These are phyloP conservation scores for Candoia aspera DNA, from an alignment of 2,113 vertebrate species.

Conservation along the genomic window DNA sequence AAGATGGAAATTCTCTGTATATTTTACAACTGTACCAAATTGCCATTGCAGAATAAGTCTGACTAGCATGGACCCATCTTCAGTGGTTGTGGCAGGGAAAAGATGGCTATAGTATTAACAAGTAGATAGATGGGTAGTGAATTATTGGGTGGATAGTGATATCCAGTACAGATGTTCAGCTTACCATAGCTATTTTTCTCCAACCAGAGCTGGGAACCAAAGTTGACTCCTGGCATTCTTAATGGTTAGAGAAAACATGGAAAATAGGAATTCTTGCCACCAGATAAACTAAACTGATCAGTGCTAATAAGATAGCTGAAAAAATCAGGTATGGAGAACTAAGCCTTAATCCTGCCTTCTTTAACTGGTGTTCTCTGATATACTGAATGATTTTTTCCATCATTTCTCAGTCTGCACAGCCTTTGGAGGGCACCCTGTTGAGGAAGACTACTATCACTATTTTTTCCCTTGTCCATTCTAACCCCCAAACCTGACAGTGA, in stretches of 20 bases:
- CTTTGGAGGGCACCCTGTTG: too few relatives aligned
- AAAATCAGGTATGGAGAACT: neutral
- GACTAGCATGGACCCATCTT: neutral
- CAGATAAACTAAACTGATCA: neutral
- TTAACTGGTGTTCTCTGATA: too few relatives aligned
- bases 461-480: neutral
- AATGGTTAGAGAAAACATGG: neutral
- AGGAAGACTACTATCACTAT: too few relatives aligned
- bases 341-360: too few relatives aligned
- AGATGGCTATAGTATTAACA: neutral
- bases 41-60: neutral
- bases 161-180: neutral
- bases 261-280: neutral
- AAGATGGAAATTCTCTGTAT: neutral
- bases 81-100: neutral
- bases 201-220: neutral
- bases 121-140: neutral
- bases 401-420: too few relatives aligned
- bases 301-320: neutral
- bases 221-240: neutral
- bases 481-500: neutral
- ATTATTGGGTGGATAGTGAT: neutral
- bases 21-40: neutral
- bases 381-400: too few relatives aligned
- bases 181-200: neutral